phyloP scores from a whole-genome alignment of 2,888 invertebrate species.

The Phyllotreta striolata region DNA sequence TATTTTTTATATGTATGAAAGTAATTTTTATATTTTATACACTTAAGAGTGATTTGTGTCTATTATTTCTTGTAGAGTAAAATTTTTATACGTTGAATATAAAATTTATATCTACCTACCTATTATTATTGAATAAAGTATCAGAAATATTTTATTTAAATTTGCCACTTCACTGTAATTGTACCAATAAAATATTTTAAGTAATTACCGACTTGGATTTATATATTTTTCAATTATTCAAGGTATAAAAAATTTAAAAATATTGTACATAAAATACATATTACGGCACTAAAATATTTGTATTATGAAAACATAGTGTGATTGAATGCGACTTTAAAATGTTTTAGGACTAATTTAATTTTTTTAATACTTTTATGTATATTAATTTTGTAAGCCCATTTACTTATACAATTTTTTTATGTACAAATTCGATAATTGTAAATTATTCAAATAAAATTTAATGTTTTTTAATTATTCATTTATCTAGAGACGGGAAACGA shows the following conservation, averaged over 20 bases:
- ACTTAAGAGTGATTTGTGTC: slow-evolving; percentile 10
- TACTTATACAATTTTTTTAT: slow-evolving; percentile 43
- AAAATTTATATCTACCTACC: not conserved
- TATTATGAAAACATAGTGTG: slow-evolving; percentile 42
- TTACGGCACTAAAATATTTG: slow-evolving; percentile 39
- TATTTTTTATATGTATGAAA: slow-evolving; percentile 16
- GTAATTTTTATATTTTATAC: slow-evolving; percentile 14
- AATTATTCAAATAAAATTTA: slow-evolving; percentile 44
- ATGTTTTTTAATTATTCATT: slow-evolving; percentile 32
- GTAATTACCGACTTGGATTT: no score
- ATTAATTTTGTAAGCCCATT: no score
- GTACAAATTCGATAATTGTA: slow-evolving; percentile 37
- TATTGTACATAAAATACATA: slow-evolving; percentile 44
- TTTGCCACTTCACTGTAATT: no score
- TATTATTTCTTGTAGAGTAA: slow-evolving; percentile 3
- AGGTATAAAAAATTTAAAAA: not conserved
- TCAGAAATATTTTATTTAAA: no score
- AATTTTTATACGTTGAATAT: slow-evolving; percentile 10
- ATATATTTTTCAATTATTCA: no score
- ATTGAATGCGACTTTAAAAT: slow-evolving; percentile 39
- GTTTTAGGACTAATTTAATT: slow-evolving; percentile 34
- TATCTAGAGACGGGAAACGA: no score
- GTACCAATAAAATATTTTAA: no score
- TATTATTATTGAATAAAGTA: not conserved
- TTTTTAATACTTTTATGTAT: slow-evolving; percentile 43